Percentiles rank a stretch among this genome's conserved stretches.
phyloP scores from a whole-genome alignment of 1,140 invertebrate genomes.

The Delia radicum region DNA sequence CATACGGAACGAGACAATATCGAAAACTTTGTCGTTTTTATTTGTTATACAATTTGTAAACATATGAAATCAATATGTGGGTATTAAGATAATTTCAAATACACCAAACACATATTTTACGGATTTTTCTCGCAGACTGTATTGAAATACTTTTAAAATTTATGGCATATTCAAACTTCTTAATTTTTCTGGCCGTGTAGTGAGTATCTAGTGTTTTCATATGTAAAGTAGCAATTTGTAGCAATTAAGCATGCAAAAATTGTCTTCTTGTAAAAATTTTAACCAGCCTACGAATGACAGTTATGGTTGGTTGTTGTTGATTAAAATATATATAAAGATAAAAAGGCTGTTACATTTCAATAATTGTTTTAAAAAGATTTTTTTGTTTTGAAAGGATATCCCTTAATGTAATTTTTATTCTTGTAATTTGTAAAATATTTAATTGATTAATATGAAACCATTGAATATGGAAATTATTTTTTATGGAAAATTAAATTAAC shows the following conservation, averaged over 20 bases:
- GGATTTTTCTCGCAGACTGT: no score
- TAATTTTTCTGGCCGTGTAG: no score
- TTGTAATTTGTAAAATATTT: background rate
- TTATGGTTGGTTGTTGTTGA: background rate
- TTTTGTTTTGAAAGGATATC: background rate
- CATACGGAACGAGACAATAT: background rate
- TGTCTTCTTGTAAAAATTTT: background rate
- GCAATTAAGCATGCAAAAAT: background rate
- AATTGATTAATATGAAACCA: no score
- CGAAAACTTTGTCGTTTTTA: background rate
- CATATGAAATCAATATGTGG: background rate
- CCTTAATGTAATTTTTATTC: background rate
- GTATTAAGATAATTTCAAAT: no score
- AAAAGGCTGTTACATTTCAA: background rate
- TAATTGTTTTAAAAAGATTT: background rate
- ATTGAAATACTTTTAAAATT: no score
- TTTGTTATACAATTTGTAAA: background rate
- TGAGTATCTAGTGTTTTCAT: no score
- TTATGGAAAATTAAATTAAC: no score
- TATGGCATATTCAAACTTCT: no score
- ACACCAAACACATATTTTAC: no score
- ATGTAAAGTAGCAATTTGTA: background rate
- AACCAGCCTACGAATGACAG: background rate
- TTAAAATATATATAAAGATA: background rate
- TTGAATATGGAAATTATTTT: no score